These are phyloP conservation scores for Acanthiza pusilla DNA, from an alignment of 2,797 vertebrate genomes.

Conservation along the genomic window DNA sequence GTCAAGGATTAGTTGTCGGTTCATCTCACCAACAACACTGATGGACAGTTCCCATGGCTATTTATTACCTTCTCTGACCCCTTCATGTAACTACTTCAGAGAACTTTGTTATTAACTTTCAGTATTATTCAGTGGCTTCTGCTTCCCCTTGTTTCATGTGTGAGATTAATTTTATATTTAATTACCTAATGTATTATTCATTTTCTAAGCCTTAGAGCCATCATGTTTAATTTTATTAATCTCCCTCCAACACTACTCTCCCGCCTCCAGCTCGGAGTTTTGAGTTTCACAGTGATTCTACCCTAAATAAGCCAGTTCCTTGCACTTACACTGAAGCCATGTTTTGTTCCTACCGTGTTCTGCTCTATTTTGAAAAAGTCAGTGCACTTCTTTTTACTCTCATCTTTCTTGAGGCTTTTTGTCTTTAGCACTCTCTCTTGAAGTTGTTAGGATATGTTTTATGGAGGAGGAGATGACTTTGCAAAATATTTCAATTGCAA, in stretches of 20 bases:
- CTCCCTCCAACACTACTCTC: neutral
- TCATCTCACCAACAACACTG: neutral
- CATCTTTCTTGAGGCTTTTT: neutral
- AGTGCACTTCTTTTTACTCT: neutral
- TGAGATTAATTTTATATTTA: neutral
- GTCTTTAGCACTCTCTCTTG: neutral
- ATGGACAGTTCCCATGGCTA: neutral
- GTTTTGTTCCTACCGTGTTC: neutral
- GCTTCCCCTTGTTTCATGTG: neutral
- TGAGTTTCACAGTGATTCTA: neutral
- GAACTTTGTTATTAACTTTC: neutral
- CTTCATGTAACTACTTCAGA: neutral
- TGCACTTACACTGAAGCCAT: neutral
- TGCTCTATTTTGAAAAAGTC: neutral
- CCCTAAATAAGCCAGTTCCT: neutral
- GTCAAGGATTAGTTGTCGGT: neutral
- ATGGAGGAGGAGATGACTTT: neutral
- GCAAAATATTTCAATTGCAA: neutral
- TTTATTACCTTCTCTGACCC: neutral
- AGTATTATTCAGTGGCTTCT: neutral
- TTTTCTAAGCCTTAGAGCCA: neutral
- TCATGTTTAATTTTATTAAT: neutral
- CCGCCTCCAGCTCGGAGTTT: neutral
- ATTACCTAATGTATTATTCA: neutral
- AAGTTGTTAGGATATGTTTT: neutral